These are phyloP conservation scores for Gavialis gangeticus DNA, from an alignment of 2,113 vertebrate species.

Conservation along the genomic window DNA sequence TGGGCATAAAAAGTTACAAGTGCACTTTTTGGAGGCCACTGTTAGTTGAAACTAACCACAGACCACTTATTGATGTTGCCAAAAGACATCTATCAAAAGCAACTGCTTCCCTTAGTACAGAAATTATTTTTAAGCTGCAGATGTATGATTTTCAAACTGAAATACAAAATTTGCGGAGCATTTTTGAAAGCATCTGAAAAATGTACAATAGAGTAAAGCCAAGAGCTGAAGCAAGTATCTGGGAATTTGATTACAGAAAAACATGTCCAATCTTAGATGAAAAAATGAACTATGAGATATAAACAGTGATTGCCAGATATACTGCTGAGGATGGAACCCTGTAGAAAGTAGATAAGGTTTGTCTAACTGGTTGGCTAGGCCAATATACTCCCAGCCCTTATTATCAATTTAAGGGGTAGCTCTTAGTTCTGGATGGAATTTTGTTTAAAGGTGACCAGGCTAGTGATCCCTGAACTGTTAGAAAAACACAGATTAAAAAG, in stretches of 20 bases:
- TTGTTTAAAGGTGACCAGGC: background rate
- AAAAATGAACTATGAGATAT: background rate
- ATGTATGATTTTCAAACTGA: constrained; percentile 31
- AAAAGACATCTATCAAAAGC: constrained; percentile 11
- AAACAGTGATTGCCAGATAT: background rate
- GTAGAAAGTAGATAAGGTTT: background rate
- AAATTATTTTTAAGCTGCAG: constrained; percentile 52
- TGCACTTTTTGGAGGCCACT: background rate
- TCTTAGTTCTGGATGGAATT: background rate
- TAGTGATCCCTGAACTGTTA: background rate
- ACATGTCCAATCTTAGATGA: background rate
- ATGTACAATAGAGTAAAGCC: rapidly evolving
- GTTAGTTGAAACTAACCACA: constrained; percentile 55
- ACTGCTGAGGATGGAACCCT: background rate
- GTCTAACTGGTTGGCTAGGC: no score
- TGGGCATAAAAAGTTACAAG: background rate
- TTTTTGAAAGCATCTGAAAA: background rate
- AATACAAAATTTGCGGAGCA: constrained; percentile 3
- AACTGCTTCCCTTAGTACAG: background rate
- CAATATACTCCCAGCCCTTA: background rate
- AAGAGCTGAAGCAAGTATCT: background rate
- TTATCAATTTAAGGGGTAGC: background rate
- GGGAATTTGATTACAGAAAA: background rate
- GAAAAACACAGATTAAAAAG: background rate
- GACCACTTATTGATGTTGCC: background rate